These are phyloP conservation scores for Leptinotarsa juncta DNA, from an alignment of 2,888 invertebrate species.

Conservation along the genomic window DNA sequence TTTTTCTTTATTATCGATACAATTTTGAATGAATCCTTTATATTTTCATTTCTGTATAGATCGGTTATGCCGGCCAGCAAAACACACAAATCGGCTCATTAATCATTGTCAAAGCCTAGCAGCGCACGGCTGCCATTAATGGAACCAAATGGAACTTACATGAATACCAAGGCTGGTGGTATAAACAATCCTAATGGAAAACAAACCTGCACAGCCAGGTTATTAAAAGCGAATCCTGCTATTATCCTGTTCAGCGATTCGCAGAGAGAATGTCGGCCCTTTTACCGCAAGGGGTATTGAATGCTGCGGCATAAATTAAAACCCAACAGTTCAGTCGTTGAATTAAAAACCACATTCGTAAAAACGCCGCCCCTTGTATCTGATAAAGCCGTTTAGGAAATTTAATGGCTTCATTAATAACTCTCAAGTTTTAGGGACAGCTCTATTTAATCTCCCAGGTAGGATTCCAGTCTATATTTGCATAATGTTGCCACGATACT, in stretches of 20 bases:
- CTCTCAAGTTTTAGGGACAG: conserved; percentile 50
- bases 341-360: conserved; percentile 59
- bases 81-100: conserved; percentile 56
- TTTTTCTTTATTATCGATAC: too few species aligned
- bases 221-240: conserved; percentile 53
- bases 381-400: conserved; percentile 60
- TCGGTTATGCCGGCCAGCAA: conserved; percentile 54
- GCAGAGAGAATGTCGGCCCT: conserved; percentile 49
- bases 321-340: conserved; percentile 53
- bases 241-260: conserved; percentile 51
- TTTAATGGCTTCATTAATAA: conserved; percentile 62
- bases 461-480: conserved; percentile 52
- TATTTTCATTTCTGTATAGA: conserved; percentile 34
- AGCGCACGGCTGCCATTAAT: conserved; percentile 58
- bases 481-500: conserved; percentile 54
- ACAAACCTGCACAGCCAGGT: conserved; percentile 56
- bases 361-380: conserved; percentile 56
- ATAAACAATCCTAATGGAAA: conserved; percentile 62
- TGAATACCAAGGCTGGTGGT: conserved; percentile 60
- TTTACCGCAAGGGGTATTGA: conserved; percentile 51
- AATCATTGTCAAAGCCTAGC: conserved; percentile 59
- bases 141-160: conserved; percentile 59
- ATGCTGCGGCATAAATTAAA: conserved; percentile 58
- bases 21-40: conserved; percentile 18
- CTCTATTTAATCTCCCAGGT: conserved; percentile 56